Evolutionary conservation across 1,140 invertebrate species (phyloP).

Genomic region (Cyphomyrmex costatus): DNA sequence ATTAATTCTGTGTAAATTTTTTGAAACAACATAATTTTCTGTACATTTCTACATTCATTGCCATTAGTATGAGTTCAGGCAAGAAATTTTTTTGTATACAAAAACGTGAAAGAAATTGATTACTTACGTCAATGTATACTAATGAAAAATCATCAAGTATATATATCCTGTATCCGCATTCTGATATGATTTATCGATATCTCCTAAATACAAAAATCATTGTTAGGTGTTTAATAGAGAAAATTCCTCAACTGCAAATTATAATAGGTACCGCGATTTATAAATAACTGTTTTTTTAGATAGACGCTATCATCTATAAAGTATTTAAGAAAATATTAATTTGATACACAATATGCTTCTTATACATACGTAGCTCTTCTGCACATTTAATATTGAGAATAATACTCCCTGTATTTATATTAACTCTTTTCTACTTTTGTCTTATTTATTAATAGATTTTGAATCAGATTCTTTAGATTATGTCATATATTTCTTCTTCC

Average conservation of each 20-base stretch:
- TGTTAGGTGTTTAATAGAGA: constrained; percentile 33
- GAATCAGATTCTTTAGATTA: constrained; percentile 46
- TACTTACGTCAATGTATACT: constrained; percentile 5
- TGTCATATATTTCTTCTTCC: constrained; percentile 50
- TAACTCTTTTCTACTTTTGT: neutral
- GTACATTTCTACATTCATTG: neutral
- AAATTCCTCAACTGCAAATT: neutral
- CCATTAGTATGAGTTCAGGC: neutral
- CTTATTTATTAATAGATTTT: neutral
- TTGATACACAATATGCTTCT: neutral
- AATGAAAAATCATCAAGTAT: neutral
- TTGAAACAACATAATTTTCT: neutral
- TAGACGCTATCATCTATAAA: neutral
- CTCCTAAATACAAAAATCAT: constrained; percentile 30
- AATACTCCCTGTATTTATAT: neutral
- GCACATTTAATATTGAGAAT: neutral
- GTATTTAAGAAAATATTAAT: neutral
- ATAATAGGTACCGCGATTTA: neutral
- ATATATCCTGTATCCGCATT: constrained; percentile 1
- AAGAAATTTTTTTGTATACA: constrained; percentile 12
- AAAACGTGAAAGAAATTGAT: neutral
- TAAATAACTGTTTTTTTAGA: constrained; percentile 5
- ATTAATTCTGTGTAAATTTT: constrained; percentile 1
- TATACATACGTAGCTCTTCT: neutral
- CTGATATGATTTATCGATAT: constrained; percentile 19